Conservation (phyloP, 2,797 vertebrate genomes). For the Chloroceryle inda region DNA sequence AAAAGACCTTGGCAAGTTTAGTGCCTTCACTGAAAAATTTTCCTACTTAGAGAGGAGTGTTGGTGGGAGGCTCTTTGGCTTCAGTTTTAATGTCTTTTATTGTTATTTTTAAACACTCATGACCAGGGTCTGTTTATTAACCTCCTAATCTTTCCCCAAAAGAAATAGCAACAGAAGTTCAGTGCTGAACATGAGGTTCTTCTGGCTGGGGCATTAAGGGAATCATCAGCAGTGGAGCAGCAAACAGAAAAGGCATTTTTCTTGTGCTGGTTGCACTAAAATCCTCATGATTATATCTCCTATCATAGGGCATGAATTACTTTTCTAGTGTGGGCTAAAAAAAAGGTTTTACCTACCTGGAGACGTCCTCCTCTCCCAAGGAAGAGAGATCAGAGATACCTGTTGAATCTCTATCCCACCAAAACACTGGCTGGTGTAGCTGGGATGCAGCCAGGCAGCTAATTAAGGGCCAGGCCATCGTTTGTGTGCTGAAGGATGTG, state of each 20-base stretch:
- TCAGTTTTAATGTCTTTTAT: conserved; percentile 33
- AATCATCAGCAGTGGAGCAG: not conserved
- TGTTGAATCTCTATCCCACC: not conserved
- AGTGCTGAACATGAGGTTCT: not conserved
- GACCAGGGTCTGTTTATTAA: not conserved
- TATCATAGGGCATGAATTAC: not conserved
- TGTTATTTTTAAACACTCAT: conserved; percentile 36
- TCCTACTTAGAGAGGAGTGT: conserved; percentile 16
- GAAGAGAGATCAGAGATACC: not conserved
- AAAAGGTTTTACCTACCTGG: not conserved
- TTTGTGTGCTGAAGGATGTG: not conserved
- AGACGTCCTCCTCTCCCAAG: not conserved
- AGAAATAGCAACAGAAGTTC: not conserved
- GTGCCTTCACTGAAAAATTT: conserved; percentile 26
- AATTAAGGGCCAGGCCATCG: not conserved
- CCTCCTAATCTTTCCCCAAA: not conserved
- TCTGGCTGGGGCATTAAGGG: not conserved
- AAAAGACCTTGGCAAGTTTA: conserved; percentile 38
- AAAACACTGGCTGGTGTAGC: not conserved
- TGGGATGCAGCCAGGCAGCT: not conserved
- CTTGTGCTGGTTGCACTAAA: not conserved
- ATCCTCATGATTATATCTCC: rapidly evolving
- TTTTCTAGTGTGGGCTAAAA: not conserved
- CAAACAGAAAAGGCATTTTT: not conserved
- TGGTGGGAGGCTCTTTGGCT: conserved; percentile 48